These are phyloP conservation scores for Zosterops hypoxanthus DNA, from an alignment of 2,113 vertebrate species.

Conservation along the genomic window DNA sequence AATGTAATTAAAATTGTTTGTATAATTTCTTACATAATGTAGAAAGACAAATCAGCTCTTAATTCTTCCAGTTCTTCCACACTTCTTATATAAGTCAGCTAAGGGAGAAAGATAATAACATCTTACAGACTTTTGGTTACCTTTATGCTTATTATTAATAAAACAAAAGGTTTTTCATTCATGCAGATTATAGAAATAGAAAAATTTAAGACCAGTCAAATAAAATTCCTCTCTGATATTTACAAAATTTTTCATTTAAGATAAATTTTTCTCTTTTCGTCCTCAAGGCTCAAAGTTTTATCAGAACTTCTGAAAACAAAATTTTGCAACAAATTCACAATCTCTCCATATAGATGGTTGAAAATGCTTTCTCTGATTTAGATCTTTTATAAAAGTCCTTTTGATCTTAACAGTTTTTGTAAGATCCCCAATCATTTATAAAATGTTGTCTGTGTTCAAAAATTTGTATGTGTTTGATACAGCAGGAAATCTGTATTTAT, in stretches of 20 bases:
- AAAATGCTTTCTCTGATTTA: background rate
- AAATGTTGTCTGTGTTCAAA: background rate
- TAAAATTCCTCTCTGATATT: background rate
- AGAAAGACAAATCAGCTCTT: background rate
- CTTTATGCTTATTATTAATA: background rate
- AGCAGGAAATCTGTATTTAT: background rate
- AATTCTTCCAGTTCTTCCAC: background rate
- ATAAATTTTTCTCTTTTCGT: background rate
- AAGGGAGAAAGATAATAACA: background rate
- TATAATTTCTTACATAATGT: background rate
- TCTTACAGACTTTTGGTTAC: background rate
- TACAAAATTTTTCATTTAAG: background rate
- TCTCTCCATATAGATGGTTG: background rate
- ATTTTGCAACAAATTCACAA: background rate
- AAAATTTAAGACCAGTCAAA: background rate
- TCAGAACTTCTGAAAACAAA: background rate
- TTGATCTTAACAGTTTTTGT: background rate
- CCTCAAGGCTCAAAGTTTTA: background rate
- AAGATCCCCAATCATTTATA: background rate
- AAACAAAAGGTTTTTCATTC: background rate
- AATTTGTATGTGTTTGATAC: background rate
- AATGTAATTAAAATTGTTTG: background rate
- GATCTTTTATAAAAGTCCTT: background rate
- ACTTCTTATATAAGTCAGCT: background rate
- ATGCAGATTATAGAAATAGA: background rate